Evolutionary conservation across 2,888 invertebrate genomes (phyloP), one percentile per base, ranked within the genome.

Genomic region (Saturnia pavonia): DNA sequence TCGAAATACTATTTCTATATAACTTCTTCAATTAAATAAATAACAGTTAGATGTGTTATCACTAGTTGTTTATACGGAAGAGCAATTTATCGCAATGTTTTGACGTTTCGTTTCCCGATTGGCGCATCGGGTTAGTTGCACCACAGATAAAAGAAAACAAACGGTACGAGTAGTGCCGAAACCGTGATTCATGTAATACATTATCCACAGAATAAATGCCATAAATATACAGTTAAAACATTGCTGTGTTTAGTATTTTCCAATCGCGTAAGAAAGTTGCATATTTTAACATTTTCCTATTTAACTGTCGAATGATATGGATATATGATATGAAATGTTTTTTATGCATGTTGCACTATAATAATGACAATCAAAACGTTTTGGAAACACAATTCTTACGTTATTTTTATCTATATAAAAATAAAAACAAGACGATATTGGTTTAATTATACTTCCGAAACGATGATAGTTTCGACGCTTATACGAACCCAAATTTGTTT

Each of bases 111-210:
- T 87, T 90, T 89, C 85, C 86, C 85, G 82, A 83, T 87, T 85
- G 85, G 87, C 88, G 86, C 85, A 86, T 87, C 86, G 85, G 80
- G 74, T 80, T 81, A 83, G 40, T 57, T 66, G 66, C 51, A 51
- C 25, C 68, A 48, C 42, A 51, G 65, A 40, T 40, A 40, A 65
- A 40, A 40, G 40, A 40, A 19, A 65, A 65, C 8, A 25, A 34
- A 57, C 25, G 25, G 57, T 25, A 25, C 34, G 34, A 34, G 34
- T 34, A 34, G 16, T 22, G 25, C 25, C 19, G 34, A 34, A 22
- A 34, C 27, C 4, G 34, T 3, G 16, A 54, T 22, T 54, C 7
- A 22, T 54, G 3, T 48, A 19, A 19, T 19, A 19, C 19, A 48
- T 48, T 16, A 1, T 16, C 16, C 16, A 12, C 19, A 19, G 19